A percentile compares a stretch with the other conserved stretches of the same genome.
Evolutionary conservation across 2,113 vertebrate species (phyloP).

Genomic region (Chascanopsetta lugubris): DNA sequence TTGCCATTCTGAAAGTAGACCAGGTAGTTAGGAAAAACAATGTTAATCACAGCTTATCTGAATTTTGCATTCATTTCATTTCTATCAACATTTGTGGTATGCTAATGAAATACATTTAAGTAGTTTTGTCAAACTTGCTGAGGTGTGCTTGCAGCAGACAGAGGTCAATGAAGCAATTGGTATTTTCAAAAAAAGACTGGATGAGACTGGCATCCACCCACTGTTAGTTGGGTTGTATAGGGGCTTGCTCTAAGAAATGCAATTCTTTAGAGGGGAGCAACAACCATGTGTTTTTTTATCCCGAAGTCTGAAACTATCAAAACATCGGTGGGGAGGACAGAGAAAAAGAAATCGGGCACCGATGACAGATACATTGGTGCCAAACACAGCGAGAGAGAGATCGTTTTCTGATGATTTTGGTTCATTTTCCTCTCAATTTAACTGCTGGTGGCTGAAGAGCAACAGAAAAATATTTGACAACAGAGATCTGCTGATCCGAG

Average conservation of each 20-base stretch:
- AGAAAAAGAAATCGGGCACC: constrained; percentile 9
- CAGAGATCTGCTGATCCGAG: constrained; percentile 39
- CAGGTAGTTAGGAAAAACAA: constrained; percentile 8
- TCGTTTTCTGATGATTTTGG: constrained; percentile 8
- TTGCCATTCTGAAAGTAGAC: neutral
- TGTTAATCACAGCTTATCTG: neutral
- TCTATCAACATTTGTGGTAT: too few relatives aligned
- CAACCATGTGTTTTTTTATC: constrained; percentile 13
- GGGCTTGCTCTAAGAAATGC: neutral
- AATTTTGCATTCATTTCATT: neutral
- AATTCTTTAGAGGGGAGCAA: constrained; percentile 30
- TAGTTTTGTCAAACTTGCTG: neutral
- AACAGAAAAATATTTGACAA: constrained; percentile 41
- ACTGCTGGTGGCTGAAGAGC: constrained; percentile 35
- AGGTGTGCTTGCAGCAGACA: constrained; percentile 18
- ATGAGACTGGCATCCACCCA: neutral
- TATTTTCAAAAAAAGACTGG: neutral
- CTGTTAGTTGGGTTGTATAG: too few relatives aligned
- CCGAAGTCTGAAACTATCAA: constrained; percentile 21
- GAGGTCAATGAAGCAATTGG: constrained; percentile 9
- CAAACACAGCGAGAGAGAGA: constrained; percentile 30
- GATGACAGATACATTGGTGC: constrained; percentile 9
- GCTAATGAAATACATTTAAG: too few relatives aligned
- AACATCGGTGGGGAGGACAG: neutral
- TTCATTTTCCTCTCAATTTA: constrained; percentile 56